These are phyloP conservation scores for Oscheius onirici DNA, from an alignment of 2,888 invertebrate species.

Conservation along the genomic window DNA sequence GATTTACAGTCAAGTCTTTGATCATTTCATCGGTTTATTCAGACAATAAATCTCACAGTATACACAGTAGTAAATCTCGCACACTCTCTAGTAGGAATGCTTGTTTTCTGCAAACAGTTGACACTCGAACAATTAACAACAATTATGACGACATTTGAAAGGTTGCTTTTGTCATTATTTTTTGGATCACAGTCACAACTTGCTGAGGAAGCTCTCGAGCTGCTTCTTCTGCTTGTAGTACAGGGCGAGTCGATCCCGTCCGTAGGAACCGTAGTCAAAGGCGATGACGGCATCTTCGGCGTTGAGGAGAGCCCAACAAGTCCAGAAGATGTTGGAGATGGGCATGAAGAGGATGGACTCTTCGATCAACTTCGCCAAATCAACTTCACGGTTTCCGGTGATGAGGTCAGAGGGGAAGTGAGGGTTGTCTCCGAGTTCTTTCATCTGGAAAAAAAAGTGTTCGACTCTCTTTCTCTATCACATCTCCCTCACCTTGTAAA, in stretches of 20 bases:
- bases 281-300: slow-evolving; percentile 54
- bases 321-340: slow-evolving; percentile 57
- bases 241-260: slow-evolving; percentile 54
- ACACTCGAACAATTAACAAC: not conserved
- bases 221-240: slow-evolving; percentile 53
- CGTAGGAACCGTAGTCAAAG: slow-evolving; percentile 54
- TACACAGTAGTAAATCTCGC: not conserved
- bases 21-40: too few species aligned
- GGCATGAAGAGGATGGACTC: slow-evolving; percentile 59
- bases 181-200: not conserved
- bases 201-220: slow-evolving; percentile 44
- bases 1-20: not conserved
- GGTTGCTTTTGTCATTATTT: too few species aligned
- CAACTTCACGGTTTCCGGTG: slow-evolving; percentile 46
- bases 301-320: slow-evolving; percentile 56
- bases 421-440: slow-evolving; percentile 41
- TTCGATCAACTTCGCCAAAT: slow-evolving; percentile 43
- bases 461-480: too few species aligned
- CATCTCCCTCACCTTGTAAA: slow-evolving; percentile 42
- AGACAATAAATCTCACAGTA: not conserved
- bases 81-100: slow-evolving; percentile 3
- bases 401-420: slow-evolving; percentile 55
- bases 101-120: not conserved
- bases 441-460: slow-evolving; percentile 42
- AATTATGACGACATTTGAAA: not conserved